phyloP scores from a whole-genome alignment of 2,113 vertebrate genomes.

The Sceloporus tristichus region DNA sequence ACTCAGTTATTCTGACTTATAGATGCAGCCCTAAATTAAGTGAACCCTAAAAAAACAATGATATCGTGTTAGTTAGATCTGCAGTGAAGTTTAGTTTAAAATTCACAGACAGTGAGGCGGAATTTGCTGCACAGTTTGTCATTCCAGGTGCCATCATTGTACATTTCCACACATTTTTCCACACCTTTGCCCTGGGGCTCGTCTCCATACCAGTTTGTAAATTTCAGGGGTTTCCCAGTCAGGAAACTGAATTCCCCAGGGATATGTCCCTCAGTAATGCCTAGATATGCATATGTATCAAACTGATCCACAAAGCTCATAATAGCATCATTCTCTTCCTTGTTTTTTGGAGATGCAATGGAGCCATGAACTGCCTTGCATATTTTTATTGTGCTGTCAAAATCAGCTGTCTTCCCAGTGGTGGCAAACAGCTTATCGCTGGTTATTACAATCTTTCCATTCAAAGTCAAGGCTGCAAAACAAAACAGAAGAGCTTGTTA shows the following conservation, averaged over 20 bases:
- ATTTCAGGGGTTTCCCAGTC: constrained; percentile 66
- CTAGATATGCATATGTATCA: constrained; percentile 76
- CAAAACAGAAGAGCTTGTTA: background rate
- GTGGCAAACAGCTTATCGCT: constrained; percentile 75
- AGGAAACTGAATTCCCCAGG: constrained; percentile 61
- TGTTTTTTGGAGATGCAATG: constrained; percentile 67
- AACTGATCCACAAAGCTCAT: constrained; percentile 58
- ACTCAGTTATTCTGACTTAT: background rate
- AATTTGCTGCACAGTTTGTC: constrained; percentile 67
- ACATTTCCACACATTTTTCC: constrained; percentile 82
- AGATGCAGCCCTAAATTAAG: background rate
- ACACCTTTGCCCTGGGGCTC: constrained; percentile 71
- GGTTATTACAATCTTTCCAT: constrained; percentile 56
- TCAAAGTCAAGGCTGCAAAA: constrained; percentile 73
- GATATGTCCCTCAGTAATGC: constrained; percentile 57
- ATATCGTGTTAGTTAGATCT: background rate
- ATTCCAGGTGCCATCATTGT: constrained; percentile 78
- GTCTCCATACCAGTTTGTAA: constrained; percentile 71
- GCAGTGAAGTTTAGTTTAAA: constrained; percentile 55
- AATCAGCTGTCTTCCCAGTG: constrained; percentile 69
- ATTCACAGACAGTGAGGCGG: constrained; percentile 75
- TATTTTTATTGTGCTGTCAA: constrained; percentile 50
- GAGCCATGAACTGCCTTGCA: constrained; percentile 70
- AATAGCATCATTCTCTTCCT: constrained; percentile 75
- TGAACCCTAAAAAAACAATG: background rate